A percentile compares a stretch with the other conserved stretches of the same genome.
Conservation (phyloP, 1,140 invertebrate species). For the Nymphalis io region DNA sequence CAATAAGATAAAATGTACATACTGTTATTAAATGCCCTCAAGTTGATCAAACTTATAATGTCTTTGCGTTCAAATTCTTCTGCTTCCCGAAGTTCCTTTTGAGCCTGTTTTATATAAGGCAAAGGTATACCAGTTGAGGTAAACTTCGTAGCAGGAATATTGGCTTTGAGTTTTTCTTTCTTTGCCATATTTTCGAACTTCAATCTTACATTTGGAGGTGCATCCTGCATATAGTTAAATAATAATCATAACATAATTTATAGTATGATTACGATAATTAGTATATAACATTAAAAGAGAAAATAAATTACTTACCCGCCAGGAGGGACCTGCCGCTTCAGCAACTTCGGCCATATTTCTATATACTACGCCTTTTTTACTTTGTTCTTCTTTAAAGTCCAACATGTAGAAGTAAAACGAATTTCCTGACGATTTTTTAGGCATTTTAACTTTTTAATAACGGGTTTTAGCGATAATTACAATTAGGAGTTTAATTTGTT, state of each 20-base stretch:
- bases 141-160: constrained; percentile 48
- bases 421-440: constrained; percentile 71
- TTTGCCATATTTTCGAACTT: constrained; percentile 61
- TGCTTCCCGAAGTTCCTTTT: constrained; percentile 44
- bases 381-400: constrained; percentile 67
- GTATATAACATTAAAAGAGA: background rate
- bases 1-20: background rate
- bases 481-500: no score
- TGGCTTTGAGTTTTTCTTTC: constrained; percentile 50
- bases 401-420: constrained; percentile 76
- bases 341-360: constrained; percentile 60
- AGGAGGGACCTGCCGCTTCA: constrained; percentile 55
- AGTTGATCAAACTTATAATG: constrained; percentile 57
- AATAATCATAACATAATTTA: background rate
- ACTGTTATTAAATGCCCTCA: constrained; percentile 40
- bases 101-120: constrained; percentile 46
- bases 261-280: background rate
- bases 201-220: constrained; percentile 40
- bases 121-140: constrained; percentile 56
- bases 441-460: constrained; percentile 53
- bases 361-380: constrained; percentile 60
- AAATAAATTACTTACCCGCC: constrained; percentile 51
- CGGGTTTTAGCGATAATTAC: no score
- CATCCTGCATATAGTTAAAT: constrained; percentile 41
- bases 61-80: constrained; percentile 52